A percentile compares a stretch with the other conserved stretches of the same genome.
Conservation (phyloP, 1,140 invertebrate genomes). For the Drosophila aff. region DNA sequence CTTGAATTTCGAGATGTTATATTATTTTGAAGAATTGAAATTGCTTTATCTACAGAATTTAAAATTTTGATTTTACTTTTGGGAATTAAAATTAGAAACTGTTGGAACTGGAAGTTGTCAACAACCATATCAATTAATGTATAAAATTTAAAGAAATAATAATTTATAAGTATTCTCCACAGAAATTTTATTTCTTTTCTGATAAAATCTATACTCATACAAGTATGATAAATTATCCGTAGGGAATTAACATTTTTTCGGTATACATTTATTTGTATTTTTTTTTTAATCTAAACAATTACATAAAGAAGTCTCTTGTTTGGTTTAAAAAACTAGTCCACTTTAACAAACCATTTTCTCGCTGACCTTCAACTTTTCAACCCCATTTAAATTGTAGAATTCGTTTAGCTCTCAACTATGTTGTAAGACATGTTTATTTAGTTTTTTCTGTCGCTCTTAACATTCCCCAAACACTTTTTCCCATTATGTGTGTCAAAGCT, state of each 20-base stretch:
- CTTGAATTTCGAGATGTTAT: background rate
- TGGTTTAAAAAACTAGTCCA: background rate
- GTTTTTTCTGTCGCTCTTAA: conserved; percentile 14
- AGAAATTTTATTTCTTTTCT: background rate
- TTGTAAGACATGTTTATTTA: conserved; percentile 38
- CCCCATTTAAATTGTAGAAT: conserved; percentile 5
- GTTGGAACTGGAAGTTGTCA: too few relatives aligned
- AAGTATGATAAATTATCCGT: background rate
- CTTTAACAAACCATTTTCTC: background rate
- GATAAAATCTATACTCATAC: background rate
- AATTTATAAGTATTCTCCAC: background rate
- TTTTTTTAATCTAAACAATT: background rate
- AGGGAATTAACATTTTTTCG: background rate
- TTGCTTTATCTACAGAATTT: background rate
- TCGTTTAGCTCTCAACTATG: conserved; percentile 21
- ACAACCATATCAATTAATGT: background rate
- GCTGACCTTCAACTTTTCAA: conserved; percentile 26
- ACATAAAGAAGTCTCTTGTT: background rate
- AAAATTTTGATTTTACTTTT: background rate
- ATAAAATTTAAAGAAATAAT: background rate
- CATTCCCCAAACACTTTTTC: conserved; percentile 37
- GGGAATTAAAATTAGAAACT: background rate
- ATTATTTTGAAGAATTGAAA: background rate
- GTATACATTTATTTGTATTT: background rate
- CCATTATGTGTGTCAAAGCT: conserved; percentile 52